Evolutionary conservation across 1,140 invertebrate genomes (phyloP), one percentile per base, ranked within the genome.

Genomic region (Drosophila ohnishii): DNA sequence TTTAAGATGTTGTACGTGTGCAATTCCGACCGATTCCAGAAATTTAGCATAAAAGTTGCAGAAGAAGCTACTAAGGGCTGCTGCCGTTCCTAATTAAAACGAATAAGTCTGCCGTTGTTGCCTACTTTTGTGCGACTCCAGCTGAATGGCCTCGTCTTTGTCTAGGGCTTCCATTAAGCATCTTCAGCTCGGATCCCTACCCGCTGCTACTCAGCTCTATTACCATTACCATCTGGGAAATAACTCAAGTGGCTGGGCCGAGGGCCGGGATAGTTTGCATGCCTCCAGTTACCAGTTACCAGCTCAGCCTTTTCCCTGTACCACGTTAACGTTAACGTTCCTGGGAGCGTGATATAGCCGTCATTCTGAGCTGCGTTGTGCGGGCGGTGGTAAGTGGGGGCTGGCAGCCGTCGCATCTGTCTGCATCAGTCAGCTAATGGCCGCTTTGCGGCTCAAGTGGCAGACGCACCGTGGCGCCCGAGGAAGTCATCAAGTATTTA

Each of bases 361-460:
- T 39, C 66, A 34, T 63, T 63, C 28, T 22, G 37, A 61, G 1
- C 14, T 10, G 32, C 32, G 4, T 1, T 22, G 28, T 37, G 32
- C 13, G 39, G 39, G 40, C 8, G 22, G 28, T 34, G 32, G 50
- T 3, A 40, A 44, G 14, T 45, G 40, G 16, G 11, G 13, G 2
- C 8, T 14, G 10, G 22, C 80, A 71, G 66, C 56, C 80, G 53
- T 75, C 48, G 69, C 72, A 64, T 55, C 58, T 84, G 80, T 73
- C 76, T 64, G 72, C 76, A 69, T 76, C 72, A 73, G 83, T 73
- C 69, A 64, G 66, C 67, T 86, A 86, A 86, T 86, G 83, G 83
- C 83, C 80, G 83, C 83, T 86, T 87, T 86, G 83, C 75, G 83
- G 83, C 79, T 87, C 70, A 76, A 79, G 79, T 82, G 84, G 28